Evolutionary conservation across 2,888 invertebrate genomes (phyloP), one percentile per base, ranked within the genome.

Genomic region (Mythimna ferrago): DNA sequence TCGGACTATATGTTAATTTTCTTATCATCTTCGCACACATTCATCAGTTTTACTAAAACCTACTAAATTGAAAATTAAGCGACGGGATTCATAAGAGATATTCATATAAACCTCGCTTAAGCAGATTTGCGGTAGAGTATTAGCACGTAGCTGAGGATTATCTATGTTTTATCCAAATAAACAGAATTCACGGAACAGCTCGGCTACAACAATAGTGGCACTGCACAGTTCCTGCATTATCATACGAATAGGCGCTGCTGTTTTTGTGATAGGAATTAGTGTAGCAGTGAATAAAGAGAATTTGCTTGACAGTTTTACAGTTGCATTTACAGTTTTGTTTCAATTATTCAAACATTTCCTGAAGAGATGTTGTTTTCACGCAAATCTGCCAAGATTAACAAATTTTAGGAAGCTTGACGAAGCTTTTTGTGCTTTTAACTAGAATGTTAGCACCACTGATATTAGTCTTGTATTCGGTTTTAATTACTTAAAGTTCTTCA

Each of bases 231-330:
- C n/a, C 79, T 69, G 67, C 71, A 85, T 86, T 85, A 86, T 78
- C 86, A 86, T 86, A 86, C 77, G 78, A 86, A 85, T 86, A 78
- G 76, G 71, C 73, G 62, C 61, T 80, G 63, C 80, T 80, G 83
- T 86, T 86, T 84, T 86, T 86, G 84, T 81, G 73, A 86, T 75
- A 83, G 75, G 79, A 78, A 81, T 86, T 80, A 79, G 81, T 78
- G 74, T 83, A 76, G 56, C 71, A 71, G 53, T 62, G 76, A 71
- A 78, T 78, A 80, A 80, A 73, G 60, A 9, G 38, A 79, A 63
- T 83, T 81, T 10, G 61, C 81, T 65, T 58, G 16, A 70, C 53
- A 77, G 68, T 73, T 73, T 65, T 62, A 73, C 69, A 62, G 51
- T 57, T 73, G 48, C 41, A 71, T 64, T 64, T 75, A 54, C 62